Conservation (phyloP, 2,113 vertebrate species). For the Sinocyclocheilus maitianheensis region DNA sequence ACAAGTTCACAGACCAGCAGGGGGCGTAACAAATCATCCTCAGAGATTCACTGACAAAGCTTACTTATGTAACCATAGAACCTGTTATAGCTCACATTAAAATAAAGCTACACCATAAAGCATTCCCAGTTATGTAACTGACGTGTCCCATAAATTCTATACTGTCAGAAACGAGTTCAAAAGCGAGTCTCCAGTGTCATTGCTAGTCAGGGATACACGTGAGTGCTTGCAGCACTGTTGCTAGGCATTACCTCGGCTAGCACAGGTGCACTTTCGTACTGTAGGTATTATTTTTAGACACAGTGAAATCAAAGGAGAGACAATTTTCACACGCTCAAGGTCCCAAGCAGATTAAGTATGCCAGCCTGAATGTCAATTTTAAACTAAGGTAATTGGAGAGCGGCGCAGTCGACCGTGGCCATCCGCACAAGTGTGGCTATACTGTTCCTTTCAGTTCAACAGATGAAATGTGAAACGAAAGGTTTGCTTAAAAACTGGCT, state of each 20-base stretch:
- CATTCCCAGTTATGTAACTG: not conserved
- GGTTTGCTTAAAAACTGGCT: not conserved
- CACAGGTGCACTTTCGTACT: slow-evolving; percentile 22
- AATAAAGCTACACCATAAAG: slow-evolving; percentile 3
- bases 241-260: slow-evolving; percentile 40
- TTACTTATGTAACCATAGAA: slow-evolving; percentile 19
- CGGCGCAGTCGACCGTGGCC: not conserved
- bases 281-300: slow-evolving; percentile 42
- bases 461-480: slow-evolving; percentile 24
- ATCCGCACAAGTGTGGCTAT: not conserved
- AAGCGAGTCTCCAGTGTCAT: not conserved
- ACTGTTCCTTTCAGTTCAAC: not conserved
- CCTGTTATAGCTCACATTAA: slow-evolving; percentile 11
- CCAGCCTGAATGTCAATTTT: slow-evolving; percentile 40
- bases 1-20: not conserved
- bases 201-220: not conserved
- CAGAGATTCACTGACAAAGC: not conserved
- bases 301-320: slow-evolving; percentile 45
- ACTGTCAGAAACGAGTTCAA: not conserved
- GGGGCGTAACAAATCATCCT: not conserved
- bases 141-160: not conserved
- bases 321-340: slow-evolving; percentile 21
- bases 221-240: slow-evolving; percentile 33
- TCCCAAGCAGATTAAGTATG: slow-evolving; percentile 39
- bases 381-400: slow-evolving; percentile 43